These are phyloP conservation scores for Crypturellus undulatus DNA, from an alignment of 2,113 vertebrate genomes.

Conservation along the genomic window DNA sequence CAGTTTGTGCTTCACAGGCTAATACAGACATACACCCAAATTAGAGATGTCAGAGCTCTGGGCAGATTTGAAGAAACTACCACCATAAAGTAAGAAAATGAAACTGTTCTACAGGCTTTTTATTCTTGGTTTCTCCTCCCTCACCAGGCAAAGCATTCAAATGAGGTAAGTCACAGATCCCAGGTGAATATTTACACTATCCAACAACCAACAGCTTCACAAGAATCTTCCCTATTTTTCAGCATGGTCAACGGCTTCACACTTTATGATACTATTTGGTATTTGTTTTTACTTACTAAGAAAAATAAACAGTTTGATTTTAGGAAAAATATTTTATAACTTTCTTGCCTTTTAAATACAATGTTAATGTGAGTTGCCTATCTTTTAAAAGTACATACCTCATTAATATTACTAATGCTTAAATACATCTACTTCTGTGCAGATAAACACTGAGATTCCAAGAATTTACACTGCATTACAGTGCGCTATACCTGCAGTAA, in stretches of 20 bases:
- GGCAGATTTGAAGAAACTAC: background rate
- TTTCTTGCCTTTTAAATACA: background rate
- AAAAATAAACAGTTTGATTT: background rate
- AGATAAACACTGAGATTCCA: background rate
- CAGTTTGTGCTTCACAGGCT: background rate
- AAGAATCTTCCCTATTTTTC: background rate
- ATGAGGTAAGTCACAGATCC: background rate
- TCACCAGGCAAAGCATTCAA: background rate
- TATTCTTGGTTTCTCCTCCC: background rate
- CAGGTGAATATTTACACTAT: background rate
- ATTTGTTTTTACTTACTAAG: background rate
- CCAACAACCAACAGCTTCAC: background rate
- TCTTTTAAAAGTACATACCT: background rate
- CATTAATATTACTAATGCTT: background rate
- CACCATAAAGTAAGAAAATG: background rate
- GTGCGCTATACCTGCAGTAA: conserved; percentile 92
- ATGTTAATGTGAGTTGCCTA: background rate
- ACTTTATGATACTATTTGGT: background rate
- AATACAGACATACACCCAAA: background rate
- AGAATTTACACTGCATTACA: background rate
- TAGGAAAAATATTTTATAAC: background rate
- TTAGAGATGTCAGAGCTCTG: background rate
- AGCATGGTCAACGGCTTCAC: background rate
- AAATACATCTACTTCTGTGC: background rate
- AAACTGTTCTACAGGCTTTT: background rate